Conservation (phyloP, 2,113 vertebrate genomes). For the Anas platyrhynchos region DNA sequence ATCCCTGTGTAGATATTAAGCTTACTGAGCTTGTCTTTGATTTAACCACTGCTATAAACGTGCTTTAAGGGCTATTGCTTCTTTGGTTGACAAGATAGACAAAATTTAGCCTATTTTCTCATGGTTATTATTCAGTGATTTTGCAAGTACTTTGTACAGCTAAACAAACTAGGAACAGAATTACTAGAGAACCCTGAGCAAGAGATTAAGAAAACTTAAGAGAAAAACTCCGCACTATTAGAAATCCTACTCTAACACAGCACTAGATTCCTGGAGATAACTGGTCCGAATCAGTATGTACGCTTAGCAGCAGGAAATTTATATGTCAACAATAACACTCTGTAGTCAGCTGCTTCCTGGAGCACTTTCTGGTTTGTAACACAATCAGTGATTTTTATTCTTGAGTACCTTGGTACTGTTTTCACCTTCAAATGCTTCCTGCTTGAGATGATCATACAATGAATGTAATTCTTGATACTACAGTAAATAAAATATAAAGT, state of each 20-base stretch:
- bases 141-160: not conserved
- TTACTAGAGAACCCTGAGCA: not conserved
- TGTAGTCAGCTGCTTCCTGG: not conserved
- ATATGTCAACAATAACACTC: rapidly evolving
- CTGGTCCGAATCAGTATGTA: not conserved
- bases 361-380: not conserved
- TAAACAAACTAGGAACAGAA: not conserved
- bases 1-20: not conserved
- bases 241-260: not conserved
- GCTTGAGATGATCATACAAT: not conserved
- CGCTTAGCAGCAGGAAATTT: not conserved
- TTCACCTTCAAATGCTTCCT: not conserved
- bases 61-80: not conserved
- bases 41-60: not conserved
- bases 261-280: not conserved
- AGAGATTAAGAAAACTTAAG: not conserved
- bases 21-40: not conserved
- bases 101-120: not conserved
- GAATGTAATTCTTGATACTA: not conserved
- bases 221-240: not conserved
- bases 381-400: not conserved
- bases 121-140: not conserved
- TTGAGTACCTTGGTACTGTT: rapidly evolving
- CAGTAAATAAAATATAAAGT: not conserved
- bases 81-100: not conserved